phyloP scores from a whole-genome alignment of 2,888 invertebrate species.

The Ectemnius cavifrons region DNA sequence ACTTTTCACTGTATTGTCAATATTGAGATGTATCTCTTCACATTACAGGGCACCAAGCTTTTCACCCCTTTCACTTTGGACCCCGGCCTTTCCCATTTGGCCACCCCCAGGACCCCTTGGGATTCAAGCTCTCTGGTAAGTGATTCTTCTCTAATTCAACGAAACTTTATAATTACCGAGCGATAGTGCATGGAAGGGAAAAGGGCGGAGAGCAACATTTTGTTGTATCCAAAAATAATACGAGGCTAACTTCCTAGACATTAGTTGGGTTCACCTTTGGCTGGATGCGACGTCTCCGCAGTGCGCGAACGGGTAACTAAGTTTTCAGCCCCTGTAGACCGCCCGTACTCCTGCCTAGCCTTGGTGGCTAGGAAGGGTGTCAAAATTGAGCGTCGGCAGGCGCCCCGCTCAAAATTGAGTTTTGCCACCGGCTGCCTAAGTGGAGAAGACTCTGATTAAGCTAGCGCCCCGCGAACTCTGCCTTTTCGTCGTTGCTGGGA shows the following conservation, averaged over 20 bases:
- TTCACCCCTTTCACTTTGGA: conserved; percentile 94
- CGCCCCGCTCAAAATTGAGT: conserved; percentile 75
- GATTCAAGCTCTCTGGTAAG: conserved; percentile 93
- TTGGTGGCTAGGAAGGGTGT: conserved; percentile 72
- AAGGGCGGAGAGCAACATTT: too few species aligned
- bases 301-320: conserved; percentile 70
- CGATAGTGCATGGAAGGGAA: too few species aligned
- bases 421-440: conserved; percentile 72
- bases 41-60: conserved; percentile 86
- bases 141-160: conserved; percentile 40
- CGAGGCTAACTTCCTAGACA: too few species aligned
- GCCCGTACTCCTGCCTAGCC: conserved; percentile 42
- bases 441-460: conserved; percentile 76
- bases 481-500: conserved; percentile 63
- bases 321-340: conserved; percentile 59
- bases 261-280: conserved; percentile 16
- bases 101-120: conserved; percentile 87
- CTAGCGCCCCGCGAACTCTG: conserved; percentile 62
- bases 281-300: conserved; percentile 50
- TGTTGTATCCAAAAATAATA: too few species aligned
- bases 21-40: conserved; percentile 30
- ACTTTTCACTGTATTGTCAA: too few species aligned
- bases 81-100: conserved; percentile 85
- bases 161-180: neutral
- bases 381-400: conserved; percentile 75